Evolutionary conservation across 2,888 invertebrate genomes (phyloP).

Genomic region (Drosophila mimetica): DNA sequence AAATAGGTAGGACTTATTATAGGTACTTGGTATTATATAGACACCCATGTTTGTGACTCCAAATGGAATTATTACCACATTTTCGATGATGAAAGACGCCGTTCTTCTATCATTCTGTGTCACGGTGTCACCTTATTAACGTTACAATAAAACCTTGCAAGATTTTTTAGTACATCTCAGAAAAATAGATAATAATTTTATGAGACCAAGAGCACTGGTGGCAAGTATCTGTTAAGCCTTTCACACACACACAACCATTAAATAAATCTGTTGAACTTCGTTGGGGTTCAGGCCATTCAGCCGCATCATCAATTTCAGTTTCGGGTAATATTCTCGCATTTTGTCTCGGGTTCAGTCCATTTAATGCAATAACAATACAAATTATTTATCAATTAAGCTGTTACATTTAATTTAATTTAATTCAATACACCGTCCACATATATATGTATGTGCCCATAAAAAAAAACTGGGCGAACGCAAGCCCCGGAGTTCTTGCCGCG

Average conservation of each 20-base stretch:
- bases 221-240: constrained; percentile 20
- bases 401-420: constrained; percentile 66
- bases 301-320: constrained; percentile 20
- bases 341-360: constrained; percentile 22
- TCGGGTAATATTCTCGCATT: constrained; percentile 2
- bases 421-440: constrained; percentile 13
- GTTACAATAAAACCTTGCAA: not conserved
- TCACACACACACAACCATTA: constrained; percentile 10
- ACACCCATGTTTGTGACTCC: too few species aligned
- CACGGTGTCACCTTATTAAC: constrained; percentile 25
- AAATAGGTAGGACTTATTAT: too few species aligned
- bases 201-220: not conserved
- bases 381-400: constrained; percentile 76
- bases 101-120: constrained; percentile 32
- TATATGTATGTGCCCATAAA: not conserved
- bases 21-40: too few species aligned
- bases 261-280: constrained; percentile 12
- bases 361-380: constrained; percentile 61
- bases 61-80: too few species aligned
- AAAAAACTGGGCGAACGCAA: not conserved
- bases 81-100: too few species aligned
- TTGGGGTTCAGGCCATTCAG: not conserved
- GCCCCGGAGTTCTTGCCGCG: constrained; percentile 3
- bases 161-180: not conserved
- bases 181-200: constrained; percentile 13